These are phyloP conservation scores for Acanthis flammea DNA, from an alignment of 2,797 vertebrate species.

Conservation along the genomic window DNA sequence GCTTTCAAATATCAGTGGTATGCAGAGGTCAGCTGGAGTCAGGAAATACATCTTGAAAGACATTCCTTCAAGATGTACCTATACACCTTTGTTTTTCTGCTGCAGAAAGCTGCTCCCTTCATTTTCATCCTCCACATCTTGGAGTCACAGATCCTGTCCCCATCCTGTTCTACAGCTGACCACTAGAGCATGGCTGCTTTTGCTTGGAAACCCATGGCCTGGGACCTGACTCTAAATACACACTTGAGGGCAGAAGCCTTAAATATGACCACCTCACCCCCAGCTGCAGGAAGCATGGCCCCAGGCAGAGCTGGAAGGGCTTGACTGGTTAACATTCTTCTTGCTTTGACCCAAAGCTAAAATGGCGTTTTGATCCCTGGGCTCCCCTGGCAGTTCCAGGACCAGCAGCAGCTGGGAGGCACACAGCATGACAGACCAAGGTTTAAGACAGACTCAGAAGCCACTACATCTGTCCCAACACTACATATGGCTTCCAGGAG, in stretches of 20 bases:
- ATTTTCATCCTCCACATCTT: background rate
- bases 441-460: background rate
- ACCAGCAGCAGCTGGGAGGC: background rate
- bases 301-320: background rate
- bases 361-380: background rate
- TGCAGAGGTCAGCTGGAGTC: background rate
- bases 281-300: background rate
- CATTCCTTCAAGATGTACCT: background rate
- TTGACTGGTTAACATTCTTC: background rate
- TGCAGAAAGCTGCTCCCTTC: background rate
- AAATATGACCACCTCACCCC: background rate
- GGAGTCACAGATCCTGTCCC: background rate
- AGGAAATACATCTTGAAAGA: background rate
- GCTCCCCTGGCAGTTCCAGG: background rate
- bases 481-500: background rate
- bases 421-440: background rate
- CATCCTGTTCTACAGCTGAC: background rate
- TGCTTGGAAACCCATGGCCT: background rate
- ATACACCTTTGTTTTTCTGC: background rate
- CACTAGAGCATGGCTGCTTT: rapidly evolving
- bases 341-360: background rate
- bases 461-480: background rate
- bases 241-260: background rate
- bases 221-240: background rate
- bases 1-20: background rate